Evolutionary conservation across 2,888 invertebrate species (phyloP).

Genomic region (Archips xylosteana): DNA sequence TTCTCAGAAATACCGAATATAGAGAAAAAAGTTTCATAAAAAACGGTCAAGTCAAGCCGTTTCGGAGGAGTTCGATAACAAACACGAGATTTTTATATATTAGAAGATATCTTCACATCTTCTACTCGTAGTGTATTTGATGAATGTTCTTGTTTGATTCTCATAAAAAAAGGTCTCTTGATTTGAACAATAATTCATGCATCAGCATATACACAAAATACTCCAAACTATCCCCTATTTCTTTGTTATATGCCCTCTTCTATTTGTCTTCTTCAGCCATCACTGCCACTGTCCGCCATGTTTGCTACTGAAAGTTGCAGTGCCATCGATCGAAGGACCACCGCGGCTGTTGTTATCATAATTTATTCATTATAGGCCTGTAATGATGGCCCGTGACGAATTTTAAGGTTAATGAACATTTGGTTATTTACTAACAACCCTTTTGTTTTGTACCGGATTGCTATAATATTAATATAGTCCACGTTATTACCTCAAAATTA

Average conservation of each 20-base stretch:
- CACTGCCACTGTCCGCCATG: slow-evolving; percentile 13
- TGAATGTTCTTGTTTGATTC: neutral
- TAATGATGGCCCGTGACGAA: slow-evolving; percentile 2
- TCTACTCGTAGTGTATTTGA: no score
- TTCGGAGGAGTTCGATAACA: no score
- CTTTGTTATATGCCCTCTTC: neutral
- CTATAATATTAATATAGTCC: neutral
- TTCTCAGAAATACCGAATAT: no score
- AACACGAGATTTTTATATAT: no score
- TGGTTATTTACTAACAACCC: slow-evolving; percentile 6
- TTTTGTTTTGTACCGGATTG: neutral
- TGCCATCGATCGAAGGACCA: slow-evolving; percentile 29
- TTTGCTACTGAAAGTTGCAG: slow-evolving; percentile 27
- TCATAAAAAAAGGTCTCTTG: neutral
- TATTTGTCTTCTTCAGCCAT: slow-evolving; percentile 1
- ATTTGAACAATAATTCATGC: neutral
- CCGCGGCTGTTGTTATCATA: slow-evolving; percentile 4
- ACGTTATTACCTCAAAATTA: neutral
- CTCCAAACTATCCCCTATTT: neutral
- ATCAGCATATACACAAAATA: neutral
- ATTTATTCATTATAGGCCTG: slow-evolving; percentile 3
- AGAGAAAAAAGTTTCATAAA: no score
- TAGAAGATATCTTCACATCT: no score
- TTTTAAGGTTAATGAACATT: neutral
- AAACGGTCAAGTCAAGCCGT: no score